Evolutionary conservation across 2,113 vertebrate genomes (phyloP), one percentile per base, ranked within the genome.

Genomic region (Synchiropus splendidus): DNA sequence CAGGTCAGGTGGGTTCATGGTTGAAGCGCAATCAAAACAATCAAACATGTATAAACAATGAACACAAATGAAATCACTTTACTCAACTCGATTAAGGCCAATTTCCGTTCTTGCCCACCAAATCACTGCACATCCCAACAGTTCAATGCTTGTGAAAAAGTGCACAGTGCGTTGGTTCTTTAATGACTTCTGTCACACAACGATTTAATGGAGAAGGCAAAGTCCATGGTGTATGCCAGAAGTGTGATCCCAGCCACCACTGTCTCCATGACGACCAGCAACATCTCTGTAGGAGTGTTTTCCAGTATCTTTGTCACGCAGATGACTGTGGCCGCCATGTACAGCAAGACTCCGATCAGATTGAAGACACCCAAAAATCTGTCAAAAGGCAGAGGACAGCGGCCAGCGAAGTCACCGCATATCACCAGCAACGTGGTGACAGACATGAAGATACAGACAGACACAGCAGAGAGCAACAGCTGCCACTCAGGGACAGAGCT

Each of bases 171-270:
- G 14, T 18, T 4, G 12, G 9, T 42, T 60, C 43, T 61, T 38
- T 21, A 2, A 6, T 58, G 63, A 44, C 46, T 56, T 37, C 80
- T 67, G 48, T 80, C 67, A 53, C 77, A 81, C 45, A 83, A 10
- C 9, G 74, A 72, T 51, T 81, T 85, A 17, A 84, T 61, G 18
- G 82, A 81, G 52, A 84, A 82, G 27, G 81, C 77, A 3, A 85
- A 43, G 41, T 88, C 86, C 39, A 86, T 72, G 1, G 82, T 81
- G 31, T 86, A 88, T 8, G 79, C 72, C 31, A 86, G 38, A 42
- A 88, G 51, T 4, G 81, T 85, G 8, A 84, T 15, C 44, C 61
- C 59, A 18, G 74, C 64, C 2, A 83, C 39, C 16, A 70, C 64
- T 0, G 78, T 70, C 54, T 81, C 77, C 10, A 74, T 47, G 36